Evolutionary conservation across 2,888 invertebrate species (phyloP), one percentile per base, ranked within the genome.

Genomic region (Mesodorylaimus sp.): DNA sequence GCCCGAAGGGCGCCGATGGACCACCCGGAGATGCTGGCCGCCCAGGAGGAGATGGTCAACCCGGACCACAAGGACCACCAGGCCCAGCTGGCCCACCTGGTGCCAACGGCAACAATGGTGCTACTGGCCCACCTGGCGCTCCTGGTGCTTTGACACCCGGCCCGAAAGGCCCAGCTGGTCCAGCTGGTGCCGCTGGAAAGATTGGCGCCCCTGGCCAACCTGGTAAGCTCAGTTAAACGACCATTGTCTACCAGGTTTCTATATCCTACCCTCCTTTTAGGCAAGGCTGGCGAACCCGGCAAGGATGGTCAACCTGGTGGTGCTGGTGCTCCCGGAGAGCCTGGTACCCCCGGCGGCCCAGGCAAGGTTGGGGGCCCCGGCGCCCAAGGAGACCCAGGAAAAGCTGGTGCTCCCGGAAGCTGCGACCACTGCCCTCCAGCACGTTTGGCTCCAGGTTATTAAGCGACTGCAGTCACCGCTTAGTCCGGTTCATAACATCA

Each of bases 1-100:
- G 62, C 50, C 57, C 58, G 50, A 48, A 58, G 27, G 59, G 59
- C 53, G 56, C 59, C 52, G 57, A 56, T 53, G 59, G 59, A 52
- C 50, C 49, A 2, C 36, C 42, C 23, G 50, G 38, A 32, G 48
- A 37, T 26, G 24, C 48, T 25, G 59, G 59, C 52, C 53, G 56
- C 42, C 54, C 57, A 48, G 59, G 59, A 54, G 53, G 55, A 48
- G 57, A 57, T 46, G 59, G 59, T 52, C 53, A 55, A 44, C 52
- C 56, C 19, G 59, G 59, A 50, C 58, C 46, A 2, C 46, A 45
- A 13, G 52, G 52, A 10, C 46, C 42, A 13, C 42, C 45, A 10
- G 52, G 52, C 19, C 52, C 49, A 3, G 50, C 50, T 5, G 51
- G 51, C 10, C 49, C 39, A 29, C 10, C 47, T 26, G 47, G 47